Percentiles rank a stretch among this genome's conserved stretches.
Evolutionary conservation across 2,797 vertebrate genomes (phyloP).

Genomic region (Phalanger gymnotis): DNA sequence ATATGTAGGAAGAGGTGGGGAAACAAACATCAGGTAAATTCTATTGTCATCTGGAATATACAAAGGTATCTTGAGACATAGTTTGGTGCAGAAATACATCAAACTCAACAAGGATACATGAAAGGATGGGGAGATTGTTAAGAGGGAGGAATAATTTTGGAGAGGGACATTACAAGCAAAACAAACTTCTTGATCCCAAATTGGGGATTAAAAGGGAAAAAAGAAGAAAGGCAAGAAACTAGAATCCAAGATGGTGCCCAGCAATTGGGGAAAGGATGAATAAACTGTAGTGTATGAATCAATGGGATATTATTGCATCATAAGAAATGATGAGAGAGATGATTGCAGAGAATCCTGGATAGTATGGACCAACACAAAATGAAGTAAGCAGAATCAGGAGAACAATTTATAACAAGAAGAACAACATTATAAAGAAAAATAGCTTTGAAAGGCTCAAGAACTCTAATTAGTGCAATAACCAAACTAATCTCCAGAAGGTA

Average conservation of each 20-base stretch:
- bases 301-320: neutral
- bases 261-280: neutral
- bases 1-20: neutral
- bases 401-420: neutral
- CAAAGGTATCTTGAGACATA: neutral
- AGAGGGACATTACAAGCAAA: neutral
- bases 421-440: neutral
- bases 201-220: neutral
- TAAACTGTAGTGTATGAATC: neutral
- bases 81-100: neutral
- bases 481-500: neutral
- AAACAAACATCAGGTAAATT: neutral
- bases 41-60: neutral
- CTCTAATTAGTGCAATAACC: neutral
- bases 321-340: neutral
- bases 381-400: neutral
- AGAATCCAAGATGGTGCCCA: neutral
- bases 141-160: neutral
- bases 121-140: neutral
- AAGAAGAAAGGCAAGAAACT: neutral
- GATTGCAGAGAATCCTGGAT: neutral
- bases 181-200: neutral
- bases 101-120: neutral
- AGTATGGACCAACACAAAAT: neutral
- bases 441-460: neutral